phyloP scores from a whole-genome alignment of 2,888 invertebrate species.

The Cheilosia pagana region DNA sequence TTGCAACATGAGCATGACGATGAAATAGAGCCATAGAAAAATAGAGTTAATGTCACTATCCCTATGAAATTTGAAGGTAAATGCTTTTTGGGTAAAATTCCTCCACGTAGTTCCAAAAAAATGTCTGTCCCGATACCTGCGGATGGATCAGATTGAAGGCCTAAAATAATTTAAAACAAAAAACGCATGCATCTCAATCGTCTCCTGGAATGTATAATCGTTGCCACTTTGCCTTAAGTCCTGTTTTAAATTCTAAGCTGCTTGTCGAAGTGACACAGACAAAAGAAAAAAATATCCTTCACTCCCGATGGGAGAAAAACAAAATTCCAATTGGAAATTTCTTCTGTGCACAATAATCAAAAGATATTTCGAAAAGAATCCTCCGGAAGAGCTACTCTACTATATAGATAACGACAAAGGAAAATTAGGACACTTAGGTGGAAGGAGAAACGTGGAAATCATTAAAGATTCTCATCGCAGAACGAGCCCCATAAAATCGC shows the following conservation, averaged over 20 bases:
- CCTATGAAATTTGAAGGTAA: too few species aligned
- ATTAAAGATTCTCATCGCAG: conserved; percentile 70
- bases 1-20: too few species aligned
- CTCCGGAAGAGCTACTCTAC: conserved; percentile 34
- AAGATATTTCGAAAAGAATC: conserved; percentile 62
- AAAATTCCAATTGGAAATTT: conserved; percentile 42
- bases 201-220: background rate
- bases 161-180: background rate
- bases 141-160: too few species aligned
- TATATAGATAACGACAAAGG: conserved; percentile 53
- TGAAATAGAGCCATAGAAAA: too few species aligned
- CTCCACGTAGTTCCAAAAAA: too few species aligned
- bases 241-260: background rate
- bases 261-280: background rate
- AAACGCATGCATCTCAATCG: background rate
- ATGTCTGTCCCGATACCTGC: too few species aligned
- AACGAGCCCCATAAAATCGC: conserved; percentile 55
- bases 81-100: too few species aligned
- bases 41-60: too few species aligned
- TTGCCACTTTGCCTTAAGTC: background rate
- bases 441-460: conserved; percentile 58
- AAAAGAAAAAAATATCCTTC: background rate
- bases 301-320: conserved; percentile 29
- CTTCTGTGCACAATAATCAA: conserved; percentile 46
- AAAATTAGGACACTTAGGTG: conserved; percentile 68